A percentile compares a stretch with the other conserved stretches of the same genome.
Evolutionary conservation across 2,797 vertebrate species (phyloP).

Genomic region (Rhincodon typus): DNA sequence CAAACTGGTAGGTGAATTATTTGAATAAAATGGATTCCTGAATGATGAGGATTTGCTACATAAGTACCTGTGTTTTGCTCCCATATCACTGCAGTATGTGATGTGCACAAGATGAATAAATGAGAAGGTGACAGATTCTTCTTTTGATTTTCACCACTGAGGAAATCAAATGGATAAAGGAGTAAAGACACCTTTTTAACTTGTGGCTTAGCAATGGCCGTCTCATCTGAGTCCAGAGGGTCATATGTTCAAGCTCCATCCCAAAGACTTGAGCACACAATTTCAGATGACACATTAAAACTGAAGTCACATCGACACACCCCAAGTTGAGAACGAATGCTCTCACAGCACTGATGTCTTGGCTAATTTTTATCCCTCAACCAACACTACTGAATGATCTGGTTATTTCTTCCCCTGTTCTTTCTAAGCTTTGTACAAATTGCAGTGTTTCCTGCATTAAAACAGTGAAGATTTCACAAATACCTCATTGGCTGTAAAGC

Average conservation of each 20-base stretch:
- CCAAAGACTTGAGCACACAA: not conserved
- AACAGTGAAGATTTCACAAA: not conserved
- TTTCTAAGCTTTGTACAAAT: not conserved
- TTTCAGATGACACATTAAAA: not conserved
- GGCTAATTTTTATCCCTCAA: not conserved
- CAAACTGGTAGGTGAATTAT: slow-evolving; percentile 71
- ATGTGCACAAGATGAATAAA: no score
- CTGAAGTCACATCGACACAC: not conserved
- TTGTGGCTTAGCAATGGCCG: not conserved
- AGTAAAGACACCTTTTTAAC: not conserved
- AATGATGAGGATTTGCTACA: not conserved
- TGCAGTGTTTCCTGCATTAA: not conserved
- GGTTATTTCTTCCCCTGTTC: not conserved
- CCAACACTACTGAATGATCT: not conserved
- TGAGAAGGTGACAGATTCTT: not conserved
- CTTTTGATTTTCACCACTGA: not conserved
- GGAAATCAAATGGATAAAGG: not conserved
- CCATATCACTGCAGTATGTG: no score
- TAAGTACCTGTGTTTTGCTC: not conserved
- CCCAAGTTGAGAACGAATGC: not conserved
- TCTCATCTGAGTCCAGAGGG: not conserved
- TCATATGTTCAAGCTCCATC: not conserved
- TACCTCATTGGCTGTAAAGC: not conserved
- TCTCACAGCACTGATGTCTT: not conserved
- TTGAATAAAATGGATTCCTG: not conserved